A percentile compares a stretch with the other conserved stretches of the same genome.
Evolutionary conservation across 2,113 vertebrate species (phyloP).

Genomic region (Notothenia coriiceps): DNA sequence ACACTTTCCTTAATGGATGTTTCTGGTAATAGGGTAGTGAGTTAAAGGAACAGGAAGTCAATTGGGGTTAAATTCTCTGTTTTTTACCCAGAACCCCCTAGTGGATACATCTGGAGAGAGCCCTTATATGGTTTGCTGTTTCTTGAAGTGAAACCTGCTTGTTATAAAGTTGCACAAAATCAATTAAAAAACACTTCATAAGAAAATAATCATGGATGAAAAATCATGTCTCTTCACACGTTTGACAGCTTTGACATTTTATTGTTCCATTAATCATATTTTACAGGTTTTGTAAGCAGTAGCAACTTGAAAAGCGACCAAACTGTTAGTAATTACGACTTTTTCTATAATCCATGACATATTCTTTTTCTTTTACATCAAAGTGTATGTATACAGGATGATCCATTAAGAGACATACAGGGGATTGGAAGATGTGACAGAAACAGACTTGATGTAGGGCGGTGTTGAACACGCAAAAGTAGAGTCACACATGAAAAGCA

Average conservation of each 20-base stretch:
- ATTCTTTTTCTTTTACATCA: constrained; percentile 43
- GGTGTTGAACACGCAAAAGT: constrained; percentile 45
- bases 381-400: constrained; percentile 51
- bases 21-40: neutral
- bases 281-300: constrained; percentile 70
- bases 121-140: neutral
- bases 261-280: constrained; percentile 73
- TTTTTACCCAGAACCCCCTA: no score
- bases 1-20: neutral
- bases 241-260: constrained; percentile 71
- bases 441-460: constrained; percentile 56
- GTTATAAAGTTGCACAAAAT: neutral
- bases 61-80: neutral
- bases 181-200: neutral
- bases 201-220: neutral
- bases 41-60: neutral
- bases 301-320: constrained; percentile 62
- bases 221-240: constrained; percentile 21
- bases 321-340: constrained; percentile 71
- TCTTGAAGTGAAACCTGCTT: neutral
- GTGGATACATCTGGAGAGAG: no score
- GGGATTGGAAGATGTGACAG: constrained; percentile 46
- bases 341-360: constrained; percentile 55
- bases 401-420: constrained; percentile 56
- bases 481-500: constrained; percentile 38